Conservation (phyloP, 1,140 invertebrate species). For the Apis dorsata region DNA sequence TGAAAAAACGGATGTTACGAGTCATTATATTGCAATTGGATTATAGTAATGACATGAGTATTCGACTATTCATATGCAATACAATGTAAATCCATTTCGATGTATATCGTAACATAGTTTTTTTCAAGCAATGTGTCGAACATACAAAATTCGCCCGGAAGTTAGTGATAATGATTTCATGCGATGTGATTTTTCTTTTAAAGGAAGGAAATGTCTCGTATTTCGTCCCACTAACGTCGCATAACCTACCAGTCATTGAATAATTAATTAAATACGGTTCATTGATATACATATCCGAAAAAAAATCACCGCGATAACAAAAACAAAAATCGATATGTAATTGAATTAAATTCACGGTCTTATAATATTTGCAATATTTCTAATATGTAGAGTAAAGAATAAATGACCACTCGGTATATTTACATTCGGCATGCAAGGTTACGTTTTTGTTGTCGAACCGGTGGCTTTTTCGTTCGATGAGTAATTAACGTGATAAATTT, state of each 20-base stretch:
- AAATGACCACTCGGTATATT: not conserved
- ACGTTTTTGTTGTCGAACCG: not conserved
- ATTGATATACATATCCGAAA: constrained; percentile 4
- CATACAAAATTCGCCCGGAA: not conserved
- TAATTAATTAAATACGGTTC: constrained; percentile 29
- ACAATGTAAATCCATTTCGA: too few species aligned
- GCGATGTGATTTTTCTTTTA: not conserved
- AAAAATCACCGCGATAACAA: constrained; percentile 1
- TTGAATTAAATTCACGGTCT: too few species aligned
- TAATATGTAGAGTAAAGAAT: not conserved
- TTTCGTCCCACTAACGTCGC: not conserved
- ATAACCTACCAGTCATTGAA: constrained; percentile 1
- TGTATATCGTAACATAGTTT: too few species aligned
- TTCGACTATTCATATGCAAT: too few species aligned
- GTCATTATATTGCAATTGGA: too few species aligned
- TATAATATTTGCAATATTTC: not conserved
- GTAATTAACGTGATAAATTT: not conserved
- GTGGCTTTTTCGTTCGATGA: not conserved
- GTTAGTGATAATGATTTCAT: not conserved
- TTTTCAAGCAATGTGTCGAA: too few species aligned
- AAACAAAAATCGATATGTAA: constrained; percentile 15
- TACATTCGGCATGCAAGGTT: not conserved
- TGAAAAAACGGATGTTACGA: too few species aligned
- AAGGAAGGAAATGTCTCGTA: constrained; percentile 23
- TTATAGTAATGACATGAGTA: too few species aligned